phyloP scores from a whole-genome alignment of 2,113 vertebrate species.

The Silurus asotus region DNA sequence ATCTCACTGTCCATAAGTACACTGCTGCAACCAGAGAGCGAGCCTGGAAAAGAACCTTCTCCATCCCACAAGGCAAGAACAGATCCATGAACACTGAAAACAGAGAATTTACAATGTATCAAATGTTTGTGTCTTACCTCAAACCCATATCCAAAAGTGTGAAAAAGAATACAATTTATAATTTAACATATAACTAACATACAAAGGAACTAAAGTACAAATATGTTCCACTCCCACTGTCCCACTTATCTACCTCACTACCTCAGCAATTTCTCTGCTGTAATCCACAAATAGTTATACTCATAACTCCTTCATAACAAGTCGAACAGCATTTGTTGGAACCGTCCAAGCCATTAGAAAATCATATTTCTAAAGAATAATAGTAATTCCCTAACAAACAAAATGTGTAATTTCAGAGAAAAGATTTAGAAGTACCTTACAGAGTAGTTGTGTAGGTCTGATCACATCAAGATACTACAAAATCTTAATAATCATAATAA shows the following conservation, averaged over 20 bases:
- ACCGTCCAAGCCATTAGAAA: not conserved
- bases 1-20: constrained; percentile 82
- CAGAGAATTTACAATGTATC: not conserved
- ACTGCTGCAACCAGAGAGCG: constrained; percentile 79
- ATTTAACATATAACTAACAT: not conserved
- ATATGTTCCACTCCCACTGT: not conserved
- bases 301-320: not conserved
- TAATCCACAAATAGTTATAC: not conserved
- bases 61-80: constrained; percentile 70
- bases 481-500: not conserved
- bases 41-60: constrained; percentile 73
- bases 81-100: constrained; percentile 68
- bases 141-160: not conserved
- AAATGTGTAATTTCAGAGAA: not conserved
- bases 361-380: not conserved
- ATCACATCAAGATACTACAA: not conserved
- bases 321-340: not conserved
- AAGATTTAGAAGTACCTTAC: not conserved
- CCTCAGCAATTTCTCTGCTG: not conserved
- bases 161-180: not conserved
- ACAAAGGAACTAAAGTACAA: no score
- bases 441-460: not conserved
- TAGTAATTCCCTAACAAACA: not conserved
- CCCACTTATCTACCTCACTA: not conserved
- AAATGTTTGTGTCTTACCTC: not conserved